Evolutionary conservation across 2,888 invertebrate species (phyloP), one percentile per base, ranked within the genome.

Genomic region (Sarcophaga variegata): DNA sequence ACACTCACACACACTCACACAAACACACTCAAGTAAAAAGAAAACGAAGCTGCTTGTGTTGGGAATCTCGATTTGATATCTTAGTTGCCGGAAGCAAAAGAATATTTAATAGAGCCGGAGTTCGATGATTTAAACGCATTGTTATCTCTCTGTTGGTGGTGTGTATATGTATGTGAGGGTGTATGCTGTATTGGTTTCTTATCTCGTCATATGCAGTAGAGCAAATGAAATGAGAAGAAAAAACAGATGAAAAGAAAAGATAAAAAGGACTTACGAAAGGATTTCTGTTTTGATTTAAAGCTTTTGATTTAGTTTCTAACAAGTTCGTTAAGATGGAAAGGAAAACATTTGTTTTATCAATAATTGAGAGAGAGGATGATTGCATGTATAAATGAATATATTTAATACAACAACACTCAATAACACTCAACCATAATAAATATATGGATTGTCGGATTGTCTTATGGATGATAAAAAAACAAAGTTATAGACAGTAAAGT

Each of bases 241-340:
- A 60, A 25, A 2, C 54, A 27, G 0, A 2, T 22, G 47, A 45
- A 62, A 54, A 37, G 54, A 12, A 63, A 70, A 4, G 11, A 37
- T 49, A 45, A 71, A 67, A 80, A 84, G 70, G 80, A 76, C 84
- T 84, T 84, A 64, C 17, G 27, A 84, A 80, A 84, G 80, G 79
- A 84, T 84, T 84, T 84, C 84, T 84, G 37, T 37, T 37, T 80
- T 79, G 79, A 75, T 79, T 80, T 80, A 54, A 72, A 79, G 69
- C 78, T 67, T 83, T 74, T 75, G 79, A 83, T 83, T 83, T 79
- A 75, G 74, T 79, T 54, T 37, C 37, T 59, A 83, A 69, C 78
- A 79, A 83, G 69, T 79, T 78, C 49, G 62, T 72, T 74, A 75
- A 74, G 63, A 74, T 83, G 63, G 10, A 37, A 75, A 83, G 67